phyloP scores from a whole-genome alignment of 2,888 invertebrate species.

The Mimumesa dahlbomi region DNA sequence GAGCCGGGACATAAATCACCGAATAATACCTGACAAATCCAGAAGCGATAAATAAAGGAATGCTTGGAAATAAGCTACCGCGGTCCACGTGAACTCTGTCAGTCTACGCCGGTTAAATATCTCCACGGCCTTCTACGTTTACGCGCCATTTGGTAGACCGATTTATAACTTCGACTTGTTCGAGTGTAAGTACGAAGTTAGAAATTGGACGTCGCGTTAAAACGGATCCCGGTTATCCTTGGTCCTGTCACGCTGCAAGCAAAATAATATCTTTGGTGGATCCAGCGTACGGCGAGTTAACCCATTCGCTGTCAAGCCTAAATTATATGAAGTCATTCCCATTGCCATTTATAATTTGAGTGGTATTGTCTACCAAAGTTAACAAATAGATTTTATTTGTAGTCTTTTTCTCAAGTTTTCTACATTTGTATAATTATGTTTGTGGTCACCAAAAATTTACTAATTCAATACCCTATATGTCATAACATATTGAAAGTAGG shows the following conservation, averaged over 20 bases:
- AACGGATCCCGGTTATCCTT: slow-evolving; percentile 58
- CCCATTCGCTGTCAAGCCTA: too few relatives aligned
- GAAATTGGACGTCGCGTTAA: slow-evolving; percentile 61
- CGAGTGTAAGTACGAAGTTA: slow-evolving; percentile 13
- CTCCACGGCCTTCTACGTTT: slow-evolving; percentile 49
- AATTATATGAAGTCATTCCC: too few relatives aligned
- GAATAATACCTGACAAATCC: slow-evolving; percentile 53
- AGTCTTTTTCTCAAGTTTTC: too few relatives aligned
- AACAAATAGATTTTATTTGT: too few relatives aligned
- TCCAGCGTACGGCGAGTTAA: slow-evolving; percentile 25
- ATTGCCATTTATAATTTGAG: too few relatives aligned
- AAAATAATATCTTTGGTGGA: slow-evolving; percentile 38
- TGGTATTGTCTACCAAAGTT: too few relatives aligned
- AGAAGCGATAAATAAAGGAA: slow-evolving; percentile 49
- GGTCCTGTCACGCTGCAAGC: slow-evolving; percentile 31
- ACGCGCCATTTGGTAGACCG: slow-evolving; percentile 53
- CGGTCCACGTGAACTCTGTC: slow-evolving; percentile 45
- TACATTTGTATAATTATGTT: too few relatives aligned
- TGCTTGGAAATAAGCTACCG: slow-evolving; percentile 42
- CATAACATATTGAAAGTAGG: too few relatives aligned
- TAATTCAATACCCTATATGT: too few relatives aligned
- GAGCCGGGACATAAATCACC: slow-evolving; percentile 45
- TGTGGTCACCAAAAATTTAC: too few relatives aligned
- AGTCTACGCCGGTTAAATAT: slow-evolving; percentile 51
- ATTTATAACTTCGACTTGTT: slow-evolving; percentile 52